A percentile compares a stretch with the other conserved stretches of the same genome.
phyloP scores from a whole-genome alignment of 2,888 invertebrate species.

The Lepidocyrtoides sp. region DNA sequence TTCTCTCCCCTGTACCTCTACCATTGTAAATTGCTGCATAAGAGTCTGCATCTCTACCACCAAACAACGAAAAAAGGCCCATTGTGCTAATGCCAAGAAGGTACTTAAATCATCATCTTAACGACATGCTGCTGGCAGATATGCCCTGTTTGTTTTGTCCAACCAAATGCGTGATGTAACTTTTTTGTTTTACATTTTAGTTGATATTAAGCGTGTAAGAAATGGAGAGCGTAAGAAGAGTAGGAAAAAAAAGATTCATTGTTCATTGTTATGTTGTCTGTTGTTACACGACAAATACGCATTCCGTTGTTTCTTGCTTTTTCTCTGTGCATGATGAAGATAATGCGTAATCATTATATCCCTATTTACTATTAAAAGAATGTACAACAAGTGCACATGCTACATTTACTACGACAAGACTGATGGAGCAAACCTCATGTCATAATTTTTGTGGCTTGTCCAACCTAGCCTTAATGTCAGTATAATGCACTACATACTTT shows the following conservation, averaged over 20 bases:
- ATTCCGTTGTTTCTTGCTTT: slow-evolving; percentile 35
- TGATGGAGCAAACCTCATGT: slow-evolving; percentile 57
- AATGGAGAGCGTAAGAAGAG: slow-evolving; percentile 29
- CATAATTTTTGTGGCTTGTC: slow-evolving; percentile 69
- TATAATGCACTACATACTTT: slow-evolving; percentile 60
- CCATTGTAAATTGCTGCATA: not conserved
- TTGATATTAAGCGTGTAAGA: not conserved
- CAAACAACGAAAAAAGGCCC: slow-evolving; percentile 19
- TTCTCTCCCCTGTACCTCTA: not conserved
- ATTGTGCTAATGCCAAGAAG: slow-evolving; percentile 57
- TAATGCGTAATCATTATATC: slow-evolving; percentile 2
- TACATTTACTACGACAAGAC: not conserved
- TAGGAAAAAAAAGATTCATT: not conserved
- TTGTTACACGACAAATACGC: slow-evolving; percentile 18
- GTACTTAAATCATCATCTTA: slow-evolving; percentile 78
- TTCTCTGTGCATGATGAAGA: not conserved
- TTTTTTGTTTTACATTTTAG: slow-evolving; percentile 45
- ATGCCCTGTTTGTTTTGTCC: slow-evolving; percentile 72
- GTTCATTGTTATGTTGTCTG: not conserved
- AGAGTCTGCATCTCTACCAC: not conserved
- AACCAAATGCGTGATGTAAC: slow-evolving; percentile 49
- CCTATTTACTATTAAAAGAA: slow-evolving; percentile 35
- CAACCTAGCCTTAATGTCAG: slow-evolving; percentile 72
- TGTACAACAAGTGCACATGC: not conserved
- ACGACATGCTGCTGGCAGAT: slow-evolving; percentile 75